phyloP scores from a whole-genome alignment of 2,797 vertebrate genomes.

The Hydrolagus colliei region DNA sequence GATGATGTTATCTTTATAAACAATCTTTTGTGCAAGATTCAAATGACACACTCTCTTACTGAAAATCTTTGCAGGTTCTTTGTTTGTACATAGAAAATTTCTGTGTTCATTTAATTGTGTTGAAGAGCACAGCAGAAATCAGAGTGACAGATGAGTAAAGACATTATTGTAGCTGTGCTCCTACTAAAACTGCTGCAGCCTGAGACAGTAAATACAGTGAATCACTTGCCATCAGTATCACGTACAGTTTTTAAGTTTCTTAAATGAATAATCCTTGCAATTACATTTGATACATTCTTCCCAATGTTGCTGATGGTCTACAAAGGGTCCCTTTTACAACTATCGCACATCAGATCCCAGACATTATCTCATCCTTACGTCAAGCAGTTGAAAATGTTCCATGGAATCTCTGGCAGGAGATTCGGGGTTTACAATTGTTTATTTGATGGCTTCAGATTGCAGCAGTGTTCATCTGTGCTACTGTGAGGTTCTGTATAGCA shows the following conservation, averaged over 20 bases:
- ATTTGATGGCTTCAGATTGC: constrained; percentile 21
- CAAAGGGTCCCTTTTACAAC: not conserved
- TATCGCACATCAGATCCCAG: constrained; percentile 2
- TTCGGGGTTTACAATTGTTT: not conserved
- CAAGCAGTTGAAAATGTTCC: constrained; percentile 16
- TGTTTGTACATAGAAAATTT: no score
- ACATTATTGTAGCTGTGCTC: not conserved
- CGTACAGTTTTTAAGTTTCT: no score
- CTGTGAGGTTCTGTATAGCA: not conserved
- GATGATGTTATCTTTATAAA: not conserved
- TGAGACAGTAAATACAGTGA: no score
- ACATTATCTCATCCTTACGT: constrained; percentile 18
- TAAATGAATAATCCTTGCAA: no score
- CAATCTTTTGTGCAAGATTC: not conserved
- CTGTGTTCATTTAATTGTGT: not conserved
- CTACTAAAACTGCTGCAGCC: not conserved
- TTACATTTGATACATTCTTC: not conserved
- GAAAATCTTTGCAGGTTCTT: no score
- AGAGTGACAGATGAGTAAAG: no score
- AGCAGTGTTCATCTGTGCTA: not conserved
- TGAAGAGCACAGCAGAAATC: not conserved
- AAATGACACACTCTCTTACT: no score
- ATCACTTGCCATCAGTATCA: not conserved
- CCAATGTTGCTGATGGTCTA: not conserved
- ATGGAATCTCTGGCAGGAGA: not conserved